These are phyloP conservation scores for Pangasianodon hypophthalmus DNA, from an alignment of 2,113 vertebrate genomes.

Conservation along the genomic window DNA sequence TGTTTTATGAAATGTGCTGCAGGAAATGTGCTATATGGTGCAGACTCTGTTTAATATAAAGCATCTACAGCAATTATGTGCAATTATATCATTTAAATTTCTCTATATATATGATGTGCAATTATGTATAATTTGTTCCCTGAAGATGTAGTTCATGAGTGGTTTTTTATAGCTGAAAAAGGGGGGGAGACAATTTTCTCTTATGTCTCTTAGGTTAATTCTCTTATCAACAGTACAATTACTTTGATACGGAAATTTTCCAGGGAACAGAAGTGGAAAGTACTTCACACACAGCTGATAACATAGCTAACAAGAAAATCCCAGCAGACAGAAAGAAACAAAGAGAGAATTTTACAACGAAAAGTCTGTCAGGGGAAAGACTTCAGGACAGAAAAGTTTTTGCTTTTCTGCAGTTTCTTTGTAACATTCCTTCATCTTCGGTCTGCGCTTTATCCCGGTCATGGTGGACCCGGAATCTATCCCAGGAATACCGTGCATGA, in stretches of 20 bases:
- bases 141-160: not conserved
- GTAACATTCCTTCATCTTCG: not conserved
- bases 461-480: not conserved
- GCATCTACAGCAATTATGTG: not conserved
- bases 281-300: not conserved
- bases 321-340: not conserved
- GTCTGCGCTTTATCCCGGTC: not conserved
- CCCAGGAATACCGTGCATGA: not conserved
- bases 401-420: not conserved
- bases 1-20: not conserved
- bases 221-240: not conserved
- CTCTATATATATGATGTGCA: not conserved
- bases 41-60: not conserved
- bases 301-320: not conserved
- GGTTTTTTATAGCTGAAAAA: not conserved
- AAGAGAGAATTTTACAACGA: not conserved
- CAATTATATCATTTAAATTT: not conserved
- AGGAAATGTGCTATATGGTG: not conserved
- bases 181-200: no score
- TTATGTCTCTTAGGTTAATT: no score
- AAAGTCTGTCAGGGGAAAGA: not conserved
- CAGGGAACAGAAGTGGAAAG: not conserved
- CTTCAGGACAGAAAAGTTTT: not conserved
- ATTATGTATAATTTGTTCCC: not conserved
- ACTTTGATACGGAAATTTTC: not conserved